Evolutionary conservation across 2,888 invertebrate species (phyloP).

Genomic region (Drepana falcataria): DNA sequence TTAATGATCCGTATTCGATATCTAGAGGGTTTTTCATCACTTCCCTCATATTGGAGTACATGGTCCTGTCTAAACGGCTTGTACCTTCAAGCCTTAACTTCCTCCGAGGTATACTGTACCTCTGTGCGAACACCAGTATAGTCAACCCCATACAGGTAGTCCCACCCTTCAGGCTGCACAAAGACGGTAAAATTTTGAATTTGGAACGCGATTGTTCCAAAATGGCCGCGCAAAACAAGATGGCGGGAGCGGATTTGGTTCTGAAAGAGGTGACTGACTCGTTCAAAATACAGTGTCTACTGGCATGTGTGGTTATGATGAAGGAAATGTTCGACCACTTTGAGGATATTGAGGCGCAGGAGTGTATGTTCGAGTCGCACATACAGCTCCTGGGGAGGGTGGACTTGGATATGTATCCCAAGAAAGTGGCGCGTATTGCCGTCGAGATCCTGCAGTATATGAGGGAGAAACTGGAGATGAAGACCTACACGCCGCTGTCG

Average conservation of each 20-base stretch:
- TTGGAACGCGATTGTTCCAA: conserved; percentile 71
- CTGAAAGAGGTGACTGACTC: conserved; percentile 72
- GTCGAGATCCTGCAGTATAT: conserved; percentile 63
- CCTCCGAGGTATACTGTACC: conserved; percentile 85
- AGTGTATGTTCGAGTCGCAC: conserved; percentile 75
- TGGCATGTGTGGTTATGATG: conserved; percentile 76
- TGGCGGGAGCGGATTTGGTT: conserved; percentile 79
- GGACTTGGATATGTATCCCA: conserved; percentile 81
- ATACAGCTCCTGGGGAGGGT: conserved; percentile 76
- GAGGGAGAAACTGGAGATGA: conserved; percentile 68
- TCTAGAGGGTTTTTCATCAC: conserved; percentile 87
- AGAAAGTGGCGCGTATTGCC: conserved; percentile 67
- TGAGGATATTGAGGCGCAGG: conserved; percentile 57
- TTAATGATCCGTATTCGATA: conserved; percentile 82
- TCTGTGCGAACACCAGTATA: conserved; percentile 82
- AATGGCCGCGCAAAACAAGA: conserved; percentile 49
- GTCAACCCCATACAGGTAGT: conserved; percentile 80
- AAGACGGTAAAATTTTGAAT: conserved; percentile 76
- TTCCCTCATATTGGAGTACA: conserved; percentile 87
- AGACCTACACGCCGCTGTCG: conserved; percentile 77
- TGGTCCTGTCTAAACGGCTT: conserved; percentile 86
- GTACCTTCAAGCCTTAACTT: conserved; percentile 90
- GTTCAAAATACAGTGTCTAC: conserved; percentile 82
- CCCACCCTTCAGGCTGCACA: conserved; percentile 83
- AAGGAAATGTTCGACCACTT: conserved; percentile 78